Base-by-base conservation (phyloP, 2,888 invertebrate genomes). In the Tetramorium bicarinatum region DNA sequence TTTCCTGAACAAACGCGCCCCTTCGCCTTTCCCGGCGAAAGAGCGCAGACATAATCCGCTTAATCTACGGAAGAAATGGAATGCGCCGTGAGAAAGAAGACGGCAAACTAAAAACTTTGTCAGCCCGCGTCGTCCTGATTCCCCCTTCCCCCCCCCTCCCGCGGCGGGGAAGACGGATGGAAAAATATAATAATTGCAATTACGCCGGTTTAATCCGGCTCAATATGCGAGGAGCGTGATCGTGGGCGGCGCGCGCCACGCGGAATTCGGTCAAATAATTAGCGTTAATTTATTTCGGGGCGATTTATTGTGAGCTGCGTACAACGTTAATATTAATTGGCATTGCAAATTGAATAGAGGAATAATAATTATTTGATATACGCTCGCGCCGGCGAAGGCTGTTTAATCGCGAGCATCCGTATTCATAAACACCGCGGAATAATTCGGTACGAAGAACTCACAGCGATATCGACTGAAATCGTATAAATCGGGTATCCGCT, bases 211-310 rank as follows among this genome's bases (percentile, higher is more conserved):
- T 80, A 80, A 80, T 71, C 47, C 79, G 72, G 56, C 56, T 69
- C 67, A 34, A 59, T 71, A 59, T 44, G 79, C 72, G 69, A 44
- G 69, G 9, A 56, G 54, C 47, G 49, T 61, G 29, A 71, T 49
- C 79, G 47, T 3, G 6, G 6, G 21, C 18, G 47, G 21, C 79
- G 71, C 6, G 13, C 18, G 69, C 56, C 29, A 56, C 21, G 38
- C 47, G 79, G 79, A 80, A 80, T 80, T 71, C 72, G 79, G 72
- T 80, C 79, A 59, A 80, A 80, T 80, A 71, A 80, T 80, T 71
- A 80, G 79, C 79, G 79, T 80, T 80, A 80, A 80, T 71, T 59
- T 80, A 80, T 80, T 80, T 71, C 47, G 59, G 47, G 9, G 13
- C 79, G 47, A 80, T 80, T 80, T 82, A 82, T 82, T 76, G 44